Conservation (phyloP, 2,888 invertebrate species). For the Netelia virgata region DNA sequence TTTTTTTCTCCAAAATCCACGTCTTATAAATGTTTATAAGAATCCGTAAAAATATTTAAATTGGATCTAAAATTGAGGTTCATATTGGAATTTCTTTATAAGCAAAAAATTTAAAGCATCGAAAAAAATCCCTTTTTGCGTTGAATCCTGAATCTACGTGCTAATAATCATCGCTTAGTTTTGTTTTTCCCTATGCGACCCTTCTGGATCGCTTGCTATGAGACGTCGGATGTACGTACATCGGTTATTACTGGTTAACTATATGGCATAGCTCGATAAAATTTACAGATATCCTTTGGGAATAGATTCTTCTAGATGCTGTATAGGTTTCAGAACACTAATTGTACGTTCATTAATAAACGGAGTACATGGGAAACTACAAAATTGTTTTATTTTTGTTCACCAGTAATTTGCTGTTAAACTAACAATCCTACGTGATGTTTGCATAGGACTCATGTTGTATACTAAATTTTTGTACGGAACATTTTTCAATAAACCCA, state of each 20-base stretch:
- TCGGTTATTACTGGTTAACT: not conserved
- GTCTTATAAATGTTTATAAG: not conserved
- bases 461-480: not conserved
- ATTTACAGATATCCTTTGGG: not conserved
- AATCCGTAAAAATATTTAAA: not conserved
- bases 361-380: not conserved
- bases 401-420: not conserved
- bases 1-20: not conserved
- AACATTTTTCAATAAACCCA: conserved; percentile 1
- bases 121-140: not conserved
- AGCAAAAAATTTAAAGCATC: not conserved
- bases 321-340: too few species aligned
- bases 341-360: not conserved
- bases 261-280: not conserved
- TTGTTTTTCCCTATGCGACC: not conserved
- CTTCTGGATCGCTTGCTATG: not conserved
- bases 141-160: too few species aligned
- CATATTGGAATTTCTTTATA: not conserved
- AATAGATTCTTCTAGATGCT: not conserved
- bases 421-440: conserved; percentile 6
- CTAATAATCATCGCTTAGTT: too few species aligned
- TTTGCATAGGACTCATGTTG: not conserved
- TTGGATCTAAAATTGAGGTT: not conserved
- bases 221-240: not conserved
- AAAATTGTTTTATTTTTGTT: not conserved